These are phyloP conservation scores for Xenopus laevis DNA, from an alignment of 2,113 vertebrate genomes.

Conservation along the genomic window DNA sequence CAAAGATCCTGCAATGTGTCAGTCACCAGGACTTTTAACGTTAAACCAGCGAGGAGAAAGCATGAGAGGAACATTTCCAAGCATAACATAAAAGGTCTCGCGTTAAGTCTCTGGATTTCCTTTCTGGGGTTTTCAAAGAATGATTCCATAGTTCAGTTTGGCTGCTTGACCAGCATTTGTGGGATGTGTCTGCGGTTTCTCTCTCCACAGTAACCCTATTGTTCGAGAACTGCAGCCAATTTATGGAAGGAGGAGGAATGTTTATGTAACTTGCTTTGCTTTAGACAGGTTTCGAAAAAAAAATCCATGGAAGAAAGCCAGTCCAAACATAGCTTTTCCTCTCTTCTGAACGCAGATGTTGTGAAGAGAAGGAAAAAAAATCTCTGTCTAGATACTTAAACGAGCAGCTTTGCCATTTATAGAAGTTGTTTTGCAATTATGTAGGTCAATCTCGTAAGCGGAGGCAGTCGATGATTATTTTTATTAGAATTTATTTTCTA, in stretches of 20 bases:
- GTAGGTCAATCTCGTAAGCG: constrained; percentile 65
- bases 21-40: constrained; percentile 23
- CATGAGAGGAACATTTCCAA: constrained; percentile 64
- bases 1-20: constrained; percentile 2
- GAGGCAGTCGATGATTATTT: constrained; percentile 48
- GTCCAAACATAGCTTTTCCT: constrained; percentile 77
- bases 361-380: constrained; percentile 56
- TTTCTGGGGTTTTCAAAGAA: constrained; percentile 78
- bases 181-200: constrained; percentile 72
- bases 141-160: constrained; percentile 69
- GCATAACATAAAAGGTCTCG: constrained; percentile 68
- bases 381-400: constrained; percentile 55
- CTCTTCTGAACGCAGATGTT: constrained; percentile 80
- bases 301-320: constrained; percentile 64
- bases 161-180: constrained; percentile 64
- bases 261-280: constrained; percentile 77
- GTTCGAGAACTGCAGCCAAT: constrained; percentile 72
- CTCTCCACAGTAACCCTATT: constrained; percentile 78
- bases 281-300: constrained; percentile 61
- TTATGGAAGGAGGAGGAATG: constrained; percentile 76
- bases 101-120: constrained; percentile 74
- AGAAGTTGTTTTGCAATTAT: constrained; percentile 64
- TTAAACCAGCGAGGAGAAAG: constrained; percentile 26
- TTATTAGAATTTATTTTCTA: constrained; percentile 37
- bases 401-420: constrained; percentile 64